Percentiles rank a stretch among this genome's conserved stretches.
Conservation (phyloP, 2,888 invertebrate genomes). For the Nemoura dubitans region DNA sequence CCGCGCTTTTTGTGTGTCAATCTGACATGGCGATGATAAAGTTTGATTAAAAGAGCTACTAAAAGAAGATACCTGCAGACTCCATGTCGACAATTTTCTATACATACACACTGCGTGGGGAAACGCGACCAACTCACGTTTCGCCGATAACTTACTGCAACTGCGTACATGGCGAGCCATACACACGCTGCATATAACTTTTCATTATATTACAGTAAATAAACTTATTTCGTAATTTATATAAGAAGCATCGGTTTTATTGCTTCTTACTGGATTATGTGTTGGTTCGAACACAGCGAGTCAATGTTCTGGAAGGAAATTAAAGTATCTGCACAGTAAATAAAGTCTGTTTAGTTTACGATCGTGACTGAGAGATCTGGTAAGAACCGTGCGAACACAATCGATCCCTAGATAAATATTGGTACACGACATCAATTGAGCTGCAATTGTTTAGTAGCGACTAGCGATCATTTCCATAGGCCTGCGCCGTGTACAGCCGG, state of each 20-base stretch:
- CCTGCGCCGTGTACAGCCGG: neutral
- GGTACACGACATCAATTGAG: constrained; percentile 32
- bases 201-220: neutral
- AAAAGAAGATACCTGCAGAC: neutral
- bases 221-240: constrained; percentile 40
- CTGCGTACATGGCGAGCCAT: neutral
- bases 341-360: constrained; percentile 32
- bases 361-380: constrained; percentile 15
- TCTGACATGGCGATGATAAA: neutral
- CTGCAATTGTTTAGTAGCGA: constrained; percentile 29
- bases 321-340: constrained; percentile 34
- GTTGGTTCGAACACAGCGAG: constrained; percentile 28
- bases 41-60: constrained; percentile 26
- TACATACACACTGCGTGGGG: too few relatives aligned
- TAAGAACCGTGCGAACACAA: constrained; percentile 33
- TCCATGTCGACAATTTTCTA: constrained; percentile 13
- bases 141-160: constrained; percentile 18
- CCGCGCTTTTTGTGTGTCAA: neutral
- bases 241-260: constrained; percentile 34
- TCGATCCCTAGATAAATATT: constrained; percentile 36
- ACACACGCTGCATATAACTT: neutral
- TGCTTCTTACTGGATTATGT: constrained; percentile 34
- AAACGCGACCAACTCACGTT: neutral
- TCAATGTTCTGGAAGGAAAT: constrained; percentile 36
- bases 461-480: neutral